Conservation (phyloP, 2,888 invertebrate species). For the Cetonia aurata region DNA sequence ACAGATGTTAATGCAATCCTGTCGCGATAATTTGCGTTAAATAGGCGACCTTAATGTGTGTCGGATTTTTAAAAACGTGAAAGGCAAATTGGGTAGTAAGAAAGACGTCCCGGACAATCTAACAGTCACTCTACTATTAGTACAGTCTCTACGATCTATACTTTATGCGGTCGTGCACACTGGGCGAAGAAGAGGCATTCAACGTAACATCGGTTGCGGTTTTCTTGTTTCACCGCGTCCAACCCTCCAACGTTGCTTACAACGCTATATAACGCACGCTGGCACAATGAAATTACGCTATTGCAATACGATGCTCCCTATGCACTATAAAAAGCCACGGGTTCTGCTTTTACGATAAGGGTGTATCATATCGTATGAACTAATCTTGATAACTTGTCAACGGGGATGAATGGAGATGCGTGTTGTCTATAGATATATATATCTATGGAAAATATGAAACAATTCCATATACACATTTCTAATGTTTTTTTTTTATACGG, state of each 20-base stretch:
- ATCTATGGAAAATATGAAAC: conserved; percentile 6
- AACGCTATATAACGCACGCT: neutral
- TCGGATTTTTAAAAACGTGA: no score
- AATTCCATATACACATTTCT: neutral
- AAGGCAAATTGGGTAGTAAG: no score
- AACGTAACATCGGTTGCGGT: conserved; percentile 12
- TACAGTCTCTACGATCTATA: neutral
- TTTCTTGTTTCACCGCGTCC: conserved; percentile 34
- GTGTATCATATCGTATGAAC: conserved; percentile 52
- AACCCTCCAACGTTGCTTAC: conserved; percentile 9
- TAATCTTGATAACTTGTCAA: conserved; percentile 54
- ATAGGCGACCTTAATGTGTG: neutral
- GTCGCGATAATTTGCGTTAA: conserved; percentile 19
- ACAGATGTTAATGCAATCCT: conserved; percentile 7
- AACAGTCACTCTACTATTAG: no score
- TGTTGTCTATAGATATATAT: no score
- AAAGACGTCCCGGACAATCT: no score
- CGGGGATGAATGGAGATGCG: conserved; percentile 38
- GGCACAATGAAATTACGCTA: conserved; percentile 44
- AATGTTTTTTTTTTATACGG: no score
- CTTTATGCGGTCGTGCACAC: neutral
- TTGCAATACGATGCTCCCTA: conserved; percentile 51
- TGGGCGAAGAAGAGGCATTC: neutral
- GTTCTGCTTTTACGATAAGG: conserved; percentile 44
- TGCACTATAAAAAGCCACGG: conserved; percentile 48